phyloP scores from a whole-genome alignment of 2,113 vertebrate species.

The Bombycilla garrulus region DNA sequence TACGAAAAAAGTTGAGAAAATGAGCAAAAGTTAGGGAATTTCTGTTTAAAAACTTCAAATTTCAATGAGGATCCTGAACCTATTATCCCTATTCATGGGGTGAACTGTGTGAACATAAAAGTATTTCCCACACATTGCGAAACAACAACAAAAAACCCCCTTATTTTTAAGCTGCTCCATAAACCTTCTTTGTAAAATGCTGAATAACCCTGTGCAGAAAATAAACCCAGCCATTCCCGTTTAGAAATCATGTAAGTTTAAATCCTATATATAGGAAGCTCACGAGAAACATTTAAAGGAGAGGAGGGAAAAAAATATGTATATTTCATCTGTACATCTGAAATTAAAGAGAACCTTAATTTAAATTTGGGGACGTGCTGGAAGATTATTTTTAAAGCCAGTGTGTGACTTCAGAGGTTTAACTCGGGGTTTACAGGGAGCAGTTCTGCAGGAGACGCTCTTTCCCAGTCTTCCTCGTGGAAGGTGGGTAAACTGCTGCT shows the following conservation, averaged over 20 bases:
- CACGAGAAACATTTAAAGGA: background rate
- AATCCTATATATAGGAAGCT: background rate
- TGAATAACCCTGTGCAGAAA: slow-evolving; percentile 66
- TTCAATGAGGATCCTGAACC: slow-evolving; percentile 79
- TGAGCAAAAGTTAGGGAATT: slow-evolving; percentile 92
- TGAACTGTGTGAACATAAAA: slow-evolving; percentile 88
- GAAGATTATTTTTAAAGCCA: background rate
- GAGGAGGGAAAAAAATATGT: rapidly evolving
- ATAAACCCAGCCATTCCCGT: slow-evolving; percentile 17
- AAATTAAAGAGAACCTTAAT: background rate
- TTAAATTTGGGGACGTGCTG: rapidly evolving
- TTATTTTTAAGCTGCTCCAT: slow-evolving; percentile 64
- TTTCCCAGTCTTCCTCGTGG: background rate
- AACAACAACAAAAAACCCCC: slow-evolving; percentile 74
- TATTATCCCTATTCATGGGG: slow-evolving; percentile 90
- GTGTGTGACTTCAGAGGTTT: background rate
- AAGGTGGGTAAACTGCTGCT: background rate
- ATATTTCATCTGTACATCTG: background rate
- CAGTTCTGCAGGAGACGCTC: background rate
- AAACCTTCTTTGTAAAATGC: slow-evolving; percentile 74
- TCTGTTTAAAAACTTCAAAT: slow-evolving; percentile 87
- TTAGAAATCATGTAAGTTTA: slow-evolving; percentile 6
- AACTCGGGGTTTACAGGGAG: background rate
- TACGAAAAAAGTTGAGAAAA: slow-evolving; percentile 91
- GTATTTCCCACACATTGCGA: slow-evolving; percentile 86